Evolutionary conservation across 2,888 invertebrate species (phyloP).

Genomic region (Lochmaea crataegi): DNA sequence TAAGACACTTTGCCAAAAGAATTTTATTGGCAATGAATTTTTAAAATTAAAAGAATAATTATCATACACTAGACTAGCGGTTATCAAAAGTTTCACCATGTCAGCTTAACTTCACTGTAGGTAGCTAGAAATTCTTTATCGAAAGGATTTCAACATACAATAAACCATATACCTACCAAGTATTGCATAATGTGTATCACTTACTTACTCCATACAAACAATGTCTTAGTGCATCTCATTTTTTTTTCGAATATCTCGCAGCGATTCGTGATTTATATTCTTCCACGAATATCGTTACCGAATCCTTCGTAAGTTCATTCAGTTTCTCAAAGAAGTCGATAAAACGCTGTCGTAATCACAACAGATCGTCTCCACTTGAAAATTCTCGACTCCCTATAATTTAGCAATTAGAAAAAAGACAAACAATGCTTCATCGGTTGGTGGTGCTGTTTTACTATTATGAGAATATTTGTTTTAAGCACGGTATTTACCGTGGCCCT

Average conservation of each 20-base stretch:
- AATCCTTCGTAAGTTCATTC: conserved; percentile 26
- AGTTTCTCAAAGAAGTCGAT: conserved; percentile 19
- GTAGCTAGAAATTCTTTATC: too few species aligned
- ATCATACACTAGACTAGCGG: too few species aligned
- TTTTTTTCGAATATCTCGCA: conserved; percentile 12
- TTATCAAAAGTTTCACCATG: too few species aligned
- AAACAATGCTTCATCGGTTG: conserved; percentile 42
- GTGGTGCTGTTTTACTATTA: conserved; percentile 37
- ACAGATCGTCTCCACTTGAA: conserved; percentile 22
- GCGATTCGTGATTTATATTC: conserved; percentile 21
- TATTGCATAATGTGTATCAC: too few species aligned
- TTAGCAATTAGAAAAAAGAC: conserved; percentile 40
- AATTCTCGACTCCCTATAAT: conserved; percentile 36
- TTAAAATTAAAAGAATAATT: too few species aligned
- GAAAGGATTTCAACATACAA: too few species aligned
- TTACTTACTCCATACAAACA: too few species aligned
- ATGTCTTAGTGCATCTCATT: neutral
- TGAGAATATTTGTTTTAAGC: conserved; percentile 47
- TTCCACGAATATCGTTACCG: conserved; percentile 6
- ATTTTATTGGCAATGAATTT: too few species aligned
- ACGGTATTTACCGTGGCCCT: conserved; percentile 43
- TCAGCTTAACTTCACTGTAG: too few species aligned
- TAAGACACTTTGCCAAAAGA: too few species aligned
- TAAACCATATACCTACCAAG: too few species aligned
- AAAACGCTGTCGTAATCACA: conserved; percentile 28